Percentiles rank a stretch among this genome's conserved stretches.
Evolutionary conservation across 2,797 vertebrate species (phyloP).

Genomic region (Gymnoscopelus braueri): DNA sequence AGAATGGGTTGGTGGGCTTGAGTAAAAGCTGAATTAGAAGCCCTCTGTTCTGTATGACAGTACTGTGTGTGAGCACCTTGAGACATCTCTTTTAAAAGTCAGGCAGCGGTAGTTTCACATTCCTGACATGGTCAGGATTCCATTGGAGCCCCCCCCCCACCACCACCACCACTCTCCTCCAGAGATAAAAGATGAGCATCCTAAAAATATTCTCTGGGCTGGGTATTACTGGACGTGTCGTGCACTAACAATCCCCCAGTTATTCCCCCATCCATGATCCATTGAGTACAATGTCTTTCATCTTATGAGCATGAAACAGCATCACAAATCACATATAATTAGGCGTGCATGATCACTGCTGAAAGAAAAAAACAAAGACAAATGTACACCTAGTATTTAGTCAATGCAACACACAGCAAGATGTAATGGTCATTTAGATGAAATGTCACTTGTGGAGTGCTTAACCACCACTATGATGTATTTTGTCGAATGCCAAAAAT

Average conservation of each 20-base stretch:
- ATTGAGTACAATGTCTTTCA: conserved; percentile 34
- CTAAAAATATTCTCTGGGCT: conserved; percentile 64
- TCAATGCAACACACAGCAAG: background rate
- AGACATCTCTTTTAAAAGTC: conserved; percentile 78
- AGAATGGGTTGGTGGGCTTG: conserved; percentile 81
- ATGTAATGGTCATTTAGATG: background rate
- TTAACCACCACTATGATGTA: no score
- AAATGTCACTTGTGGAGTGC: background rate
- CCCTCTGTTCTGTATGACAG: conserved; percentile 73
- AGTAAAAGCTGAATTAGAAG: conserved; percentile 78
- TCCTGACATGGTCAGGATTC: conserved; percentile 82
- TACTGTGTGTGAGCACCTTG: conserved; percentile 75
- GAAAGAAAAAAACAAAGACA: background rate
- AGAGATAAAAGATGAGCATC: conserved; percentile 70
- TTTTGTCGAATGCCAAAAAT: no score
- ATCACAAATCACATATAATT: conserved; percentile 10
- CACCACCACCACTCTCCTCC: conserved; percentile 31
- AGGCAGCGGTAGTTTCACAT: conserved; percentile 77
- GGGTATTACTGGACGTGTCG: conserved; percentile 59
- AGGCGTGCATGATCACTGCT: background rate
- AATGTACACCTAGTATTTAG: background rate
- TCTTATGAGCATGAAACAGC: background rate
- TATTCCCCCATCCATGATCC: conserved; percentile 46
- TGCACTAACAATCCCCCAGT: conserved; percentile 53
- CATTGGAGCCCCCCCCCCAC: conserved; percentile 41